Base-by-base conservation (phyloP, 2,797 vertebrate species). In the Sebastiscus tertius region DNA sequence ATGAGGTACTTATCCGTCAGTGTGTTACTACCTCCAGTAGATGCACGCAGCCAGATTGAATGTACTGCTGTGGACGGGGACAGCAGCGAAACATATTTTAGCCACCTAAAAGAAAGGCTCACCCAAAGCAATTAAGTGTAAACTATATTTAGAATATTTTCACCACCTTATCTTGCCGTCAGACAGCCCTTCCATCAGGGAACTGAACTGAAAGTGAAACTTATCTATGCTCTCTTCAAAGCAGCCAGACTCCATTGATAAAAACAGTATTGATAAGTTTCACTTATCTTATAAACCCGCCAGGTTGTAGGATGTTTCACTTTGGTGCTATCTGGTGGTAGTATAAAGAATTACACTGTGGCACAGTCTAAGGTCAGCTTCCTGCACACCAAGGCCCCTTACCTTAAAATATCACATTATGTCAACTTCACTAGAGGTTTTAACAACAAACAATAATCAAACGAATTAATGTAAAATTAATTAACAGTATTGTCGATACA, bases 91-190 rank as follows among this genome's bases (percentile, higher is more conserved):
- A 1, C 16, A 0, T 18, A 46, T 46, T 18, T 46, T 46, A 46
- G 0, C 14, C 42, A 46, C 0, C 42, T 46, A 3, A 46, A 46
- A 16, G 42, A 46, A 46, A 18, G 42, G 42, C 6, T 0, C 42
- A 16, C 42, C 42, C 0, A 46, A 46, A 46, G 18, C 42, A 46
- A 46, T 33, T 16, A 46, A 46, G 42, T 46, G 0, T 18, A 46
- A 0, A 16, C 42, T 46, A 46, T 18, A 46, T 1, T 16, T 46
- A 18, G 42, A 46, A 46, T 46, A 46, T 18, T 46, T 46, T 46
- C 42, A 46, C 16, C 42, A 42, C 39, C 39, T 42, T 42, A 42
- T 42, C 39, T 0, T 39, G 36, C 36, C 0, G 0, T 42, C 39
- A 42, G 39, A 42, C 39, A 42, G 39, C 39, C 39, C 13, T 42